Evolutionary conservation across 2,888 invertebrate species (phyloP).

Genomic region (Yponomeuta sedellus): DNA sequence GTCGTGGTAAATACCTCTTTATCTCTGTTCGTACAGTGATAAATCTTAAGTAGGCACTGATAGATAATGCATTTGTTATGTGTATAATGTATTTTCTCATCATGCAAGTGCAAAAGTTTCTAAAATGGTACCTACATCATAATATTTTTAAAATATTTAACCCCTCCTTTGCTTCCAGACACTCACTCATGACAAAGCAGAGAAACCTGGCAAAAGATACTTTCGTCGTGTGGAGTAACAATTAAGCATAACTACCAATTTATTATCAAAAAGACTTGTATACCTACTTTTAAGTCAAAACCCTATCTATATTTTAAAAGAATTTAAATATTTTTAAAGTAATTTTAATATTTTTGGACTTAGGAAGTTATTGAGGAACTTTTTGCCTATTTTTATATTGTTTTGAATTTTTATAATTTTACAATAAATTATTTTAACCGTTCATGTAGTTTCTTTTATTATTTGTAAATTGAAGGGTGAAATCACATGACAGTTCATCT

Average conservation of each 20-base stretch:
- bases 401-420: neutral
- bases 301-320: neutral
- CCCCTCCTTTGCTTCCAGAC: constrained; percentile 60
- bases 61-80: constrained; percentile 1
- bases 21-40: neutral
- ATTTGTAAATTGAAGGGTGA: no score
- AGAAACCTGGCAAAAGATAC: constrained; percentile 70
- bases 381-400: neutral
- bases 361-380: neutral
- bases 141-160: neutral
- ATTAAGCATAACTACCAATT: neutral
- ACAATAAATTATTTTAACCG: neutral
- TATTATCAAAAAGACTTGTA: neutral
- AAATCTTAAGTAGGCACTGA: neutral
- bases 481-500: no score
- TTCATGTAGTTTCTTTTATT: no score
- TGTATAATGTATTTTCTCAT: neutral
- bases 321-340: neutral
- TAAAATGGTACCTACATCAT: neutral
- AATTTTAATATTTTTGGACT: neutral
- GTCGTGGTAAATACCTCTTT: constrained; percentile 48
- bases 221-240: constrained; percentile 61
- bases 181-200: constrained; percentile 72
- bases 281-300: neutral
- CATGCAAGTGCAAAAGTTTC: neutral